These are phyloP conservation scores for Loriculus beryllinus DNA, from an alignment of 2,797 vertebrate species.

Conservation along the genomic window DNA sequence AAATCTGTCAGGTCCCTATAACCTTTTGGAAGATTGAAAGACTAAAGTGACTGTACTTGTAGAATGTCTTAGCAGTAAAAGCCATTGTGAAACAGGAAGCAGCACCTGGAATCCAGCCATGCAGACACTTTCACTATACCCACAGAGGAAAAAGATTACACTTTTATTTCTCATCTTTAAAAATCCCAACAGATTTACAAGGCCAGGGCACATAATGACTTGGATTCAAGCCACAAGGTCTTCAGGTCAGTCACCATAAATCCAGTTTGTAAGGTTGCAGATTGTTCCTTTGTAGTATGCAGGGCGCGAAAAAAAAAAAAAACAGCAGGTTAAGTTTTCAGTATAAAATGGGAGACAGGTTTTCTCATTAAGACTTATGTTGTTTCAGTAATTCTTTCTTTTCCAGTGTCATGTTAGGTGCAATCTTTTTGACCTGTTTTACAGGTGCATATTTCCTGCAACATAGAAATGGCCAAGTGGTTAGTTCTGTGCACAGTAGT, in stretches of 20 bases:
- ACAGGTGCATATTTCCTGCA: background rate
- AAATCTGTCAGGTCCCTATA: background rate
- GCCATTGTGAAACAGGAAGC: background rate
- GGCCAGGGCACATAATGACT: background rate
- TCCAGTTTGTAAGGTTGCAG: background rate
- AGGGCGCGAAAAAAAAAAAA: background rate
- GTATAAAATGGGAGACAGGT: background rate
- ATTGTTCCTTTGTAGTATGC: background rate
- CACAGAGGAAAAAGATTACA: background rate
- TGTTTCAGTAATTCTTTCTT: background rate
- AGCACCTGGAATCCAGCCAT: background rate
- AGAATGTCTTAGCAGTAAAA: background rate
- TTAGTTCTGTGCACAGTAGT: background rate
- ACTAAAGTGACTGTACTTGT: background rate
- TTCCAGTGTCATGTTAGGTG: background rate
- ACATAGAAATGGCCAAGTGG: background rate
- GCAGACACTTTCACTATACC: background rate
- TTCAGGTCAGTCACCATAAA: background rate
- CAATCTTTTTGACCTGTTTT: background rate
- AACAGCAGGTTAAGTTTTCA: background rate
- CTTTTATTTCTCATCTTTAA: background rate
- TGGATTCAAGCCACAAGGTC: background rate
- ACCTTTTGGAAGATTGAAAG: background rate
- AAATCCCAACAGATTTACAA: background rate
- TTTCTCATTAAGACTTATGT: background rate